Evolutionary conservation across 2,888 invertebrate genomes (phyloP).

Genomic region (Empis stercorea): DNA sequence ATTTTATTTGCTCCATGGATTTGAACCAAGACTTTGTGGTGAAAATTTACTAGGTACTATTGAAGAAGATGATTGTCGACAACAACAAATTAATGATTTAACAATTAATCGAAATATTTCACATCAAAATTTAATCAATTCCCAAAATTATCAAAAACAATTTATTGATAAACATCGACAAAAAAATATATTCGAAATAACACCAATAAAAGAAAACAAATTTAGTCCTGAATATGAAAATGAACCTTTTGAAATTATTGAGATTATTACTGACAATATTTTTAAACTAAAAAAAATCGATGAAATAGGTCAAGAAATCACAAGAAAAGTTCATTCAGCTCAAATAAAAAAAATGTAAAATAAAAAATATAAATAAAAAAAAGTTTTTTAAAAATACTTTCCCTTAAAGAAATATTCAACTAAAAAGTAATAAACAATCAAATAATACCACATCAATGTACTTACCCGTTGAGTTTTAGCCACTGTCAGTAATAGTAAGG

Average conservation of each 20-base stretch:
- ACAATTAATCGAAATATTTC: neutral
- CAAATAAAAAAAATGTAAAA: neutral
- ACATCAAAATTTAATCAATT: neutral
- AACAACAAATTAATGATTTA: neutral
- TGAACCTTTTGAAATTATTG: constrained; percentile 1
- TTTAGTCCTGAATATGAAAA: neutral
- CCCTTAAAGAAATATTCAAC: no score
- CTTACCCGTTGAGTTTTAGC: no score
- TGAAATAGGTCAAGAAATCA: neutral
- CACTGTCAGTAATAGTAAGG: no score
- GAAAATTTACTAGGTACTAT: no score
- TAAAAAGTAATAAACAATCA: no score
- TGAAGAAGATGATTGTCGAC: neutral
- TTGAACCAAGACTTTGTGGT: no score
- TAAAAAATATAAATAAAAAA: no score
- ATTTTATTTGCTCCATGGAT: no score
- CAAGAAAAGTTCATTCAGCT: neutral
- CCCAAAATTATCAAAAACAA: neutral
- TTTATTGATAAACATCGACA: neutral
- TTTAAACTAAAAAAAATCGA: neutral
- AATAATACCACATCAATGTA: no score
- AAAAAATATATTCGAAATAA: neutral
- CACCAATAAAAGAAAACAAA: neutral
- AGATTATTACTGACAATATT: neutral
- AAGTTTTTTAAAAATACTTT: no score